Conservation (phyloP, 1,140 invertebrate species). For the Liolophura sinensis region DNA sequence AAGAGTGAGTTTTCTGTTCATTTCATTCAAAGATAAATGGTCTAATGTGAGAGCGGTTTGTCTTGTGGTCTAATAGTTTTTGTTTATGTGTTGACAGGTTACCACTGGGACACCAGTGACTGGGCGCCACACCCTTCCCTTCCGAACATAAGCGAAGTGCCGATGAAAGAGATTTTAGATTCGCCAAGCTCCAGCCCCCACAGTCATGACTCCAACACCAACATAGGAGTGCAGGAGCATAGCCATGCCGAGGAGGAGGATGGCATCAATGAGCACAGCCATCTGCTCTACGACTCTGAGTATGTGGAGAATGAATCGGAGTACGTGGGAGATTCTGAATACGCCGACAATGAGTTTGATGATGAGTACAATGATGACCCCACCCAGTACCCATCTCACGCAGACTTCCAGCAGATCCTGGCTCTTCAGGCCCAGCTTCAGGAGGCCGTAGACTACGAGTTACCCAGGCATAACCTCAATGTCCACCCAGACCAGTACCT, state of each 20-base stretch:
- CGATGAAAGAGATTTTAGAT: conserved; percentile 86
- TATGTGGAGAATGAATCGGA: conserved; percentile 73
- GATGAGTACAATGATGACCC: conserved; percentile 53
- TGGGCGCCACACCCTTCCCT: conserved; percentile 77
- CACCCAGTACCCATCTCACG: conserved; percentile 29
- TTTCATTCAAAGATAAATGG: too few species aligned
- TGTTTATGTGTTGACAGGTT: conserved; percentile 64
- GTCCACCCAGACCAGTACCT: conserved; percentile 84
- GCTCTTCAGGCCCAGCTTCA: conserved; percentile 33
- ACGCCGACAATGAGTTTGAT: conserved; percentile 64
- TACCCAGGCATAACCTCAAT: conserved; percentile 70
- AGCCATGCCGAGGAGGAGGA: conserved; percentile 53
- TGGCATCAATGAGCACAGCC: conserved; percentile 26
- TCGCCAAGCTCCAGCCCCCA: conserved; percentile 77
- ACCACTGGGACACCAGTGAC: conserved; percentile 96
- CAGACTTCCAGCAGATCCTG: conserved; percentile 56
- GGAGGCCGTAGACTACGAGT: conserved; percentile 59
- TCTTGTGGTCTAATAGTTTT: conserved; percentile 23
- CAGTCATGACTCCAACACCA: conserved; percentile 80
- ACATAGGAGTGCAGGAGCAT: conserved; percentile 21
- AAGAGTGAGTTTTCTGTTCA: not conserved
- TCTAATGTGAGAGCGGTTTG: not conserved
- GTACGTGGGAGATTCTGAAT: conserved; percentile 68
- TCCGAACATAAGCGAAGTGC: conserved; percentile 89
- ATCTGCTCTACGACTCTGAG: conserved; percentile 61